Base-by-base conservation (phyloP, 1,140 invertebrate genomes). In the Drosophila asahinai region DNA sequence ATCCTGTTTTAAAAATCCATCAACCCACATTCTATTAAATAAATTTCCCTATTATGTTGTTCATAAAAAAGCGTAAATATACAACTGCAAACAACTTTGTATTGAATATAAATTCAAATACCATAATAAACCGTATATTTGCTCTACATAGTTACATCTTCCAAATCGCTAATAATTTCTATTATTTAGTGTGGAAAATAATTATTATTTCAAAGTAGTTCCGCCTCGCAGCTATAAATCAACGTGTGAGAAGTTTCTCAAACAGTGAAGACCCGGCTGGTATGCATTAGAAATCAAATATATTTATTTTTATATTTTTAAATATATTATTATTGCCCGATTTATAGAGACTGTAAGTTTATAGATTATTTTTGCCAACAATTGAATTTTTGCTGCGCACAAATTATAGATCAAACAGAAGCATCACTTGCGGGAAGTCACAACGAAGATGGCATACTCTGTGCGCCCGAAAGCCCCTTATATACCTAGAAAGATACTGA, bases 381-480 rank as follows among this genome's bases (percentile, higher is more conserved):
- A 76, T 72, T 49, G 55, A 73, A 73, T 72, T 57, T 52, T 65
- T 45, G 70, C 71, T 43, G 73, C 60, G 61, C 62, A 77, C 74
- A 77, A 77, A 77, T 77, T 77, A 45, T 60, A 77, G 74, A 77
- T 77, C 74, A 77, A 77, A 77, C 63, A 77, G 36, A 54, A 42
- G 14, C 45, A 73, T 38, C 43, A 17, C 4, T 3, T 12, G 9
- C 3, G 12, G 45, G 15, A 33, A 15, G 0, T 12, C 30, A 3
- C 27, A 64, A n/a, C 70, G 70, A 65, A 58, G 7, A 14, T 5
- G 22, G 6, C 11, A 59, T 58, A 76, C 71, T 30, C 74, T 66
- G 7, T 9, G 12, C 1, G 1, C 15, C 19, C n/a, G 22, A 6
- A 36, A 40, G 6, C 2, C 5, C 14, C 6, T 5, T 15, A 5